Evolutionary conservation across 2,113 vertebrate genomes (phyloP), one percentile per base, ranked within the genome.

Genomic region (Cottus gobio): DNA sequence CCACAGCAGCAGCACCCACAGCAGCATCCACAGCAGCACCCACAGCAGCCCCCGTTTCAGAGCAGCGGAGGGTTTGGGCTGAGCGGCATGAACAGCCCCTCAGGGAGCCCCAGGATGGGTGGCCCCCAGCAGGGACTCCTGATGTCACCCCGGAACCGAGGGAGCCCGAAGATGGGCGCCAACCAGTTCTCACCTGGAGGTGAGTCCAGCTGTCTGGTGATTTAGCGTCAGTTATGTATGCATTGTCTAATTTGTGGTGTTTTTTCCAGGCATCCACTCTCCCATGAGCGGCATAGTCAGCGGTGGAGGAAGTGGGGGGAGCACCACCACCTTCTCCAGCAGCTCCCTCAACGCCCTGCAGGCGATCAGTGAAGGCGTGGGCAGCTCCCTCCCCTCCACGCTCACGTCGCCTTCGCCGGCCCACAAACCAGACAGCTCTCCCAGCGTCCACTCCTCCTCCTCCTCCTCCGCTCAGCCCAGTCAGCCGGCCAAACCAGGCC

Each of bases 311-410:
- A 50, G 87, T 13, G 85, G 90, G n/a, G 83, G 91, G n/a, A 77
- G 91, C 71, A 87, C 83, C 71, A 96, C 93, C 90, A 96, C 92
- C 78, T 99, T 98, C 90, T 99, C 98, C 50, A 99, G 97, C 92
- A 99, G 97, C 89, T 99, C 98, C 36, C 95, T 99, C 16, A 99
- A 97, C 44, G 98, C 98, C 65, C 95, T 99, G 71, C 98, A 99
- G 91, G 98, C 98, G 71, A 99, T 99, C 82, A 99, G 98, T 69
- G 98, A 99, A 86, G 98, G 98, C 2, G 97, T 99, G 18, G 98
- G 98, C 52, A 99, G 96, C 82, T 96, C 97, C 9, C 95, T 99
- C 37, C 90, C 97, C 70, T 97, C 97, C 22, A 96, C 97, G 0
- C 93, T 99, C 58, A 96, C 96, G 39, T 99, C 98, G 2, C 96